Percentiles rank a stretch among this genome's conserved stretches.
These are phyloP conservation scores for Drosophila borborema DNA, from an alignment of 2,888 invertebrate species.

Conservation along the genomic window DNA sequence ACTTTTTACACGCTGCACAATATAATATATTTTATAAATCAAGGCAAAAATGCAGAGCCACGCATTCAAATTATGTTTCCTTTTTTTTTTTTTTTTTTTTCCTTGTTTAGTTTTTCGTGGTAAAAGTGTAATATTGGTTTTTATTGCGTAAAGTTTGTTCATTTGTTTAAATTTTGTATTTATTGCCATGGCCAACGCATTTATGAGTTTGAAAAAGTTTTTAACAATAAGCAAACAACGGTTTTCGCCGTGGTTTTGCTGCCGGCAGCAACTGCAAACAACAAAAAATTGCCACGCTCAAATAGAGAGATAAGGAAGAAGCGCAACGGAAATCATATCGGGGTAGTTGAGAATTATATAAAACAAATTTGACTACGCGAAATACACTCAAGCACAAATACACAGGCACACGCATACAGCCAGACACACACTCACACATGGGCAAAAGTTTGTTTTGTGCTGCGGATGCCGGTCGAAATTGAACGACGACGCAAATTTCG, in stretches of 20 bases:
- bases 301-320: slow-evolving; percentile 72
- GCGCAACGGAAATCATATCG: slow-evolving; percentile 72
- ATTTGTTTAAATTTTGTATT: slow-evolving; percentile 60
- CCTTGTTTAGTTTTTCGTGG: slow-evolving; percentile 11
- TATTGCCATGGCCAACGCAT: slow-evolving; percentile 55
- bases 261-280: slow-evolving; percentile 22
- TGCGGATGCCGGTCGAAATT: slow-evolving; percentile 70
- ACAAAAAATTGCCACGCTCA: slow-evolving; percentile 41
- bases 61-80: slow-evolving; percentile 15
- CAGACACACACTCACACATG: slow-evolving; percentile 34
- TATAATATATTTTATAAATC: slow-evolving; percentile 44
- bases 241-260: slow-evolving; percentile 21
- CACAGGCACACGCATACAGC: slow-evolving; percentile 24
- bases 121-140: slow-evolving; percentile 46
- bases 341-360: slow-evolving; percentile 75
- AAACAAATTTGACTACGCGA: slow-evolving; percentile 72
- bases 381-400: slow-evolving; percentile 39
- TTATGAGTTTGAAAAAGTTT: slow-evolving; percentile 51
- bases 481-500: slow-evolving; percentile 78
- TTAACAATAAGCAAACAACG: slow-evolving; percentile 48
- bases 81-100: slow-evolving; percentile 1
- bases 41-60: slow-evolving; percentile 21
- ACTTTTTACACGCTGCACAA: slow-evolving; percentile 18
- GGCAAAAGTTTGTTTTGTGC: slow-evolving; percentile 55
- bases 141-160: slow-evolving; percentile 48